Evolutionary conservation across 2,888 invertebrate genomes (phyloP), one percentile per base, ranked within the genome.

Genomic region (Notodonta dromedarius): DNA sequence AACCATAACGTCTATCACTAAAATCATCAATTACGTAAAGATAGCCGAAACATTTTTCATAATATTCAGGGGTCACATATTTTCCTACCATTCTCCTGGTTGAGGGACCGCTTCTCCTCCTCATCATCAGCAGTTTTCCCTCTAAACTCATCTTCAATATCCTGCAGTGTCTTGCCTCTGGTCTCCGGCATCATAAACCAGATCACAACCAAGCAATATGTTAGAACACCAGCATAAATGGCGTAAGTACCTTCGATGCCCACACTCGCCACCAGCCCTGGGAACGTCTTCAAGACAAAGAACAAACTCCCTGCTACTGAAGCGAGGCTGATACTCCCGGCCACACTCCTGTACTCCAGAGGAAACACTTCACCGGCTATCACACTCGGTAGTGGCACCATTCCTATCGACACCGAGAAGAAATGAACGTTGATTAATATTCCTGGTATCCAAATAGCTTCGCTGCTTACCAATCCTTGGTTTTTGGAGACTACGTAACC

Each of bases 331-430:
- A 89, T 75, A 0, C 85, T 85, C 4, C 85, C 83, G 2, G 95
- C 95, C 0, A 95, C 77, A 44, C 95, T 95, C 61, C 95, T 90
- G 48, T 93, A 93, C 58, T 90, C 90, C 40, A 94, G 85, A 6
- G 95, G 93, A 70, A 95, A 96, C 1, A 96, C 84, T 81, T 96
- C 96, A 0, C 96, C 96, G 60, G 95, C 94, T 83, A 96, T 94
- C 12, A 95, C 94, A 88, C 95, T 96, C 0, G 96, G 96, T 46
- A 96, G 74, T 0, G 96, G 95, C 9, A 94, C 86, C 8, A 94
- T 85, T 0, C 96, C 95, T 5, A 94, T 86, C 0, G 93, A 89
- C 44, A 94, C 88, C 6, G 94, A 93, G n/a, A 91, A 85, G 67
- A 94, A 94, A 65, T 95, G 83, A 3, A 83, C 74, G 56, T 86